Evolutionary conservation across 2,797 vertebrate species (phyloP), one percentile per base, ranked within the genome.

Genomic region (Trachops cirrhosus): DNA sequence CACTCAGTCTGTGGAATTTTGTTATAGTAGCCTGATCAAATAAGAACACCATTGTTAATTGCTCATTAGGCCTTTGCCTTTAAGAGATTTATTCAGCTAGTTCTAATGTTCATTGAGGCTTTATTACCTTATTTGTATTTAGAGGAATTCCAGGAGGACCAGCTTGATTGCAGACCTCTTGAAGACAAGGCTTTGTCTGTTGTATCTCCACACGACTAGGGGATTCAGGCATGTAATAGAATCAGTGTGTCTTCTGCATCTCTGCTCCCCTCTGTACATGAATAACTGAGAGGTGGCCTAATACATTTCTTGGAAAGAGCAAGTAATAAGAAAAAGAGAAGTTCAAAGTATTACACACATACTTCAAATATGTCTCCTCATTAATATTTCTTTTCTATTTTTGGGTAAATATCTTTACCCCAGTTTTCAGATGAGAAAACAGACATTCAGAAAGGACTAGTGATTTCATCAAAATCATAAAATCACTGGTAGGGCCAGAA

Each of bases 401-500:
- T 50, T 29, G 82, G 21, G 29, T 39, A 59, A 57, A 7, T 70
- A 64, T 18, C 21, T 64, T 79, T 44, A 73, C 3, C 15, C 5
- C 24, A 75, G 83, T 95, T 95, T 89, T 62, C 22, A 90, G 70
- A 75, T 57, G 71, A 87, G 44, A n/a, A 91, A 87, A 85, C 32
- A 86, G 54, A 87, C 26, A 9, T 37, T 39, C 21, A 44, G 32
- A 50, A 62, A 78, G 2, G 9, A 82, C 64, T 62, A 91, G 4
- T 79, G 64, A 86, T 78, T 88, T 50, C 12, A 14, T 22, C 18
- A 67, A 52, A 18, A 77, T 83, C 46, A 97, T 57, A 52, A 67
- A 75, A 24, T 78, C 26, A 79, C 29, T 22, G 29, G 16, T 34
- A 92, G 32, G 89, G 64, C 12, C 74, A 79, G 50, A 89, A 96